Percentiles rank a stretch among this genome's conserved stretches.
phyloP scores from a whole-genome alignment of 1,140 invertebrate genomes.

The Diplogasteroides magnus region DNA sequence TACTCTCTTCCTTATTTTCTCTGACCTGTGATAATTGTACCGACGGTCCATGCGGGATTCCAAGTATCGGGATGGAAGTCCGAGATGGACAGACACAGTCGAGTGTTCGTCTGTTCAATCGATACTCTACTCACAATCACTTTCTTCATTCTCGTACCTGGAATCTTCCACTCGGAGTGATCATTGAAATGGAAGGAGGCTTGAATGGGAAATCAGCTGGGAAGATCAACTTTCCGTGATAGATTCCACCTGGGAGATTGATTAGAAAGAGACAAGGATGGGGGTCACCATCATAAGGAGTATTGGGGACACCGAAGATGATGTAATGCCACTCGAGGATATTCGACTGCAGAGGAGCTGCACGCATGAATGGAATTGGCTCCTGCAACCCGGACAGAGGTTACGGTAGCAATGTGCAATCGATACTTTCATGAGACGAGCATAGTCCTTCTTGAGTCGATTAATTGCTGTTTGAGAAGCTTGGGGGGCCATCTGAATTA shows the following conservation, averaged over 20 bases:
- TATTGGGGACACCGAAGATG: slow-evolving; percentile 79
- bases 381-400: slow-evolving; percentile 67
- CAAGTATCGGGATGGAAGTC: slow-evolving; percentile 96
- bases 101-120: slow-evolving; percentile 73
- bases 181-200: slow-evolving; percentile 95
- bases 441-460: slow-evolving; percentile 86
- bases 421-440: background rate
- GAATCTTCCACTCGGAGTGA: slow-evolving; percentile 86
- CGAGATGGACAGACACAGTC: slow-evolving; percentile 89
- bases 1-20: too few relatives aligned
- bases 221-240: slow-evolving; percentile 93
- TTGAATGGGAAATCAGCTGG: slow-evolving; percentile 95
- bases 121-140: background rate
- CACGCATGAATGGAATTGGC: slow-evolving; percentile 86
- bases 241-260: slow-evolving; percentile 73
- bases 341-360: slow-evolving; percentile 86
- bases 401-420: too few relatives aligned
- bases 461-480: slow-evolving; percentile 67
- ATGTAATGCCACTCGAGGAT: slow-evolving; percentile 96
- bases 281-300: slow-evolving; percentile 73
- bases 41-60: slow-evolving; percentile 96
- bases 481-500: slow-evolving; percentile 21
- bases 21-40: background rate
- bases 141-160: slow-evolving; percentile 1
- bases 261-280: slow-evolving; percentile 2